Conservation (phyloP, 2,888 invertebrate genomes). For the Himalopsyche anomala region DNA sequence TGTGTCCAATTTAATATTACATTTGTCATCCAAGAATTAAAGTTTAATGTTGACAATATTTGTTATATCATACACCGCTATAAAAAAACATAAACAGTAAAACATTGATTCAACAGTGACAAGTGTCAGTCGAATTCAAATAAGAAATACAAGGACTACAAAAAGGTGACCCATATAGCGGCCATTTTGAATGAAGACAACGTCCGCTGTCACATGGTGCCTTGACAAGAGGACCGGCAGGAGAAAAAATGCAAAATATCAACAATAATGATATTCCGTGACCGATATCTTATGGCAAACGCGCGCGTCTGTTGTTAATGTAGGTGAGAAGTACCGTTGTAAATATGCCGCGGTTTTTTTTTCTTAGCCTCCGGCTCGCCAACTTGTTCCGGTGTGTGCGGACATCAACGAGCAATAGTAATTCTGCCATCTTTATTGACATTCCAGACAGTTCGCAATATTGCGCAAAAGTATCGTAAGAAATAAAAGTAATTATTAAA, state of each 20-base stretch:
- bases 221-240: neutral
- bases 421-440: constrained; percentile 19
- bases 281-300: constrained; percentile 50
- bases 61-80: no score
- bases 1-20: no score
- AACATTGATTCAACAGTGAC: no score
- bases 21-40: no score
- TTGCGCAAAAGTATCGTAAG: neutral
- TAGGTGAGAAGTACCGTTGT: constrained; percentile 55
- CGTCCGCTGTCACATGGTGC: neutral
- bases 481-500: no score
- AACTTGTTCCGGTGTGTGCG: constrained; percentile 39
- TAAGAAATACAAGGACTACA: neutral
- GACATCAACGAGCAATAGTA: constrained; percentile 6
- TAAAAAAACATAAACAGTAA: no score
- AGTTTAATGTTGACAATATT: no score
- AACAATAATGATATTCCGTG: constrained; percentile 47
- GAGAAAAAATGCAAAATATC: constrained; percentile 25
- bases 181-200: neutral
- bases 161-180: neutral
- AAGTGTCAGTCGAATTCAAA: neutral
- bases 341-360: constrained; percentile 37
- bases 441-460: neutral
- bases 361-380: constrained; percentile 39
- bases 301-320: constrained; percentile 35